Evolutionary conservation across 2,888 invertebrate genomes (phyloP), one percentile per base, ranked within the genome.

Genomic region (Synergus japonicus): DNA sequence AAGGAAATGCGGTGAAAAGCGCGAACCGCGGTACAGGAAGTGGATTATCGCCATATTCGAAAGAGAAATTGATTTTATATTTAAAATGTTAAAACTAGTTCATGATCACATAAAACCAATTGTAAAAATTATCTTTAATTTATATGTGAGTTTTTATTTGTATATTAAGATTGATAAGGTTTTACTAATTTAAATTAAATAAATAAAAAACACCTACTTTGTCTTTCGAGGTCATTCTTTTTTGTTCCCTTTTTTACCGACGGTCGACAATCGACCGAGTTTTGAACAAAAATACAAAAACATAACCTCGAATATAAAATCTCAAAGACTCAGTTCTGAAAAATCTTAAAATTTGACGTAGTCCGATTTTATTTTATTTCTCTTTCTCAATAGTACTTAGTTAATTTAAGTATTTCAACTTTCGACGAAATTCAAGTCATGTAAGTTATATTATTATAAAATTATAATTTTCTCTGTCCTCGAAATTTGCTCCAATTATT

Each of bases 11-110:
- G 9, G 29, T 13, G 46, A 13, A 29, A 69, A 69, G 29, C 69
- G 69, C 49, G 15, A 69, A 66, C 43, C 41, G 66, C 73, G 73
- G 41, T n/a, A 67, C 67, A 67, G 67, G 67, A 67, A 67, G 13
- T 67, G 15, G 2, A 22, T 0, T 22, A 18, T 44, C 67, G 46
- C 46, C 67, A 46, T 67, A 44, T 67, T 46, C 46, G 8, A 66
- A 43, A n/a, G 1, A 66, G n/a, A 12, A 22, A 63, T 13, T 63
- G 63, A 63, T 63, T 63, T 29, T 4, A 29, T 63, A 22, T 10
- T 22, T 63, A 22, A 13, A 58, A 58, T 58, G 9, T 8, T n/a
- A 9, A 3, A 58, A 58, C 0, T 18, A 8, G 3, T 9, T 9
- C 2, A 9, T 10, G 18, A 18, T 58, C n/a, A 9, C 4, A 58